Percentiles rank a stretch among this genome's conserved stretches.
These are phyloP conservation scores for Trichomalopsis sarcophagae DNA, from an alignment of 1,140 invertebrate genomes.

Conservation along the genomic window DNA sequence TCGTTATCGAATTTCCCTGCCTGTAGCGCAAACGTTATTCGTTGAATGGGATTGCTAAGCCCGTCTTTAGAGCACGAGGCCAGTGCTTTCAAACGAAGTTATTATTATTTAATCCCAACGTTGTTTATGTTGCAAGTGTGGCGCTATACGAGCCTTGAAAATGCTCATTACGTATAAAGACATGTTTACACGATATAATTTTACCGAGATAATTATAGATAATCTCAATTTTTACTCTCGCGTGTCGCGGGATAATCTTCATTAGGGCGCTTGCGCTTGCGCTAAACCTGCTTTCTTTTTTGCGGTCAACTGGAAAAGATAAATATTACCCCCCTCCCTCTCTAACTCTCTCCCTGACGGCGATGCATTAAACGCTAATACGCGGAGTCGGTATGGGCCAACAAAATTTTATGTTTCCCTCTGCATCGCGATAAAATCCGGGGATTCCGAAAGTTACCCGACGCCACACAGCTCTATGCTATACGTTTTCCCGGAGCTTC, in stretches of 20 bases:
- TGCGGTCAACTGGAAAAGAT: slow-evolving; percentile 12
- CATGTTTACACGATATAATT: slow-evolving; percentile 35
- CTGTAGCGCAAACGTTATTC: neutral
- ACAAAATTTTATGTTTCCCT: neutral
- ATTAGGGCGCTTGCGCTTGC: neutral
- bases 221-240: slow-evolving; percentile 15
- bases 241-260: slow-evolving; percentile 25
- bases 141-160: neutral
- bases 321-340: neutral
- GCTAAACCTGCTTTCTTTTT: slow-evolving; percentile 1
- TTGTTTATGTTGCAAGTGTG: neutral
- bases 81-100: neutral
- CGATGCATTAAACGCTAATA: slow-evolving; percentile 15
- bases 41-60: neutral
- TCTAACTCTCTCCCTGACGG: neutral
- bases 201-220: slow-evolving; percentile 22
- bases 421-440: neutral
- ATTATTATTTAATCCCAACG: neutral
- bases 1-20: neutral
- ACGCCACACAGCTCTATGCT: neutral
- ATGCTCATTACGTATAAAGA: slow-evolving; percentile 10
- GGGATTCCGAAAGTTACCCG: neutral
- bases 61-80: neutral
- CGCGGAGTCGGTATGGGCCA: neutral
- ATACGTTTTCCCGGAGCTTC: slow-evolving; percentile 11